These are phyloP conservation scores for Bombus huntii DNA, from an alignment of 1,140 invertebrate species.

Conservation along the genomic window DNA sequence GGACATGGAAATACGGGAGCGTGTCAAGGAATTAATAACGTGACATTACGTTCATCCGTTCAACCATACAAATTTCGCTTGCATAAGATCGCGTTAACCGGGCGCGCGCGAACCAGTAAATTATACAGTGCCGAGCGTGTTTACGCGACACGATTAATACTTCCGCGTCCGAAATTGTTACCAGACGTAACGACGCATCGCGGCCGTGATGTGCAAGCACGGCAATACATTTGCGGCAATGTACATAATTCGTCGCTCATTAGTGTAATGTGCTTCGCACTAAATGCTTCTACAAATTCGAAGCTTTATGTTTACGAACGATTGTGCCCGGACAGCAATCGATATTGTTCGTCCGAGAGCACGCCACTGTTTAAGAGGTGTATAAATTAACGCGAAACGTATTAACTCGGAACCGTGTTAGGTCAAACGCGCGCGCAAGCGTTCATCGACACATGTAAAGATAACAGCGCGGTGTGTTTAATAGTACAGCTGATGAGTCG, in stretches of 20 bases:
- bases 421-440: background rate
- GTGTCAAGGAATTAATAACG: constrained; percentile 36
- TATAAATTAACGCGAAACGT: constrained; percentile 32
- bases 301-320: constrained; percentile 63
- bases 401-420: background rate
- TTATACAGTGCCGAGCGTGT: constrained; percentile 53
- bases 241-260: constrained; percentile 68
- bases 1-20: background rate
- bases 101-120: constrained; percentile 35
- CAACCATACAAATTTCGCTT: constrained; percentile 22
- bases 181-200: constrained; percentile 58
- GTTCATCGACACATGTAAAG: background rate
- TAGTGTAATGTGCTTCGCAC: constrained; percentile 65
- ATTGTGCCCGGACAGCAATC: constrained; percentile 60
- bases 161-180: constrained; percentile 65
- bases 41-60: constrained; percentile 13
- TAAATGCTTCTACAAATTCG: constrained; percentile 69
- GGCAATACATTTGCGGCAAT: constrained; percentile 63
- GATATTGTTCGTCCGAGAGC: constrained; percentile 52
- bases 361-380: constrained; percentile 34
- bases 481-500: background rate
- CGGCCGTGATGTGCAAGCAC: constrained; percentile 46
- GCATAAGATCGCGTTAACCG: constrained; percentile 52
- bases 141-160: constrained; percentile 63
- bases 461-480: constrained; percentile 5